Base-by-base conservation (phyloP, 2,113 vertebrate genomes). In the Dendropsophus ebraccatus region DNA sequence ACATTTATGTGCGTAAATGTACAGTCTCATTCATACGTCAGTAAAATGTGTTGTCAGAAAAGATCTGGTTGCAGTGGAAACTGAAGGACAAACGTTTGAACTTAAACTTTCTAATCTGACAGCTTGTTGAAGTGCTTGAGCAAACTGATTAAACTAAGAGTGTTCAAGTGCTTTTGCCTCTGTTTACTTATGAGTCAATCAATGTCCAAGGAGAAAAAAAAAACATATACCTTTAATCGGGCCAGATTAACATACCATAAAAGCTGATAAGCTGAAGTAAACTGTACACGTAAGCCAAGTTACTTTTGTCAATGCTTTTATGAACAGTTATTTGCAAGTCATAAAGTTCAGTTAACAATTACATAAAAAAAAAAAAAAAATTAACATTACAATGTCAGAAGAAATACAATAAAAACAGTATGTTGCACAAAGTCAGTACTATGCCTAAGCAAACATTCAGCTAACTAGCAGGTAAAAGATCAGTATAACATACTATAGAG, bases 21-120 rank as follows among this genome's bases (percentile, higher is more conserved):
- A 28, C 12, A 70, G 30, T 32, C 37, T 50, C 60, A 69, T 45
- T 85, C 14, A 37, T 76, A 77, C 47, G 28, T 85, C 60, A 85
- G 69, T 65, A 69, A 67, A 78, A 69, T 35, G 30, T 74, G 74
- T 84, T 56, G 52, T 37, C 58, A 50, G 37, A 37, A 65, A 72
- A 35, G 65, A 86, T 49, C 77, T 28, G 72, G 52, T 52, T 73
- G 50, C 77, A 81, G 52, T 60, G 35, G 35, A 89, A 88, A 87
- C 16, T 23, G 0, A 81, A 91, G 78, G 19, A 62, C 75, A 91
- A 81, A 83, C 21, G 78, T 89, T 78, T 87, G 85, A 88, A 85
- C 87, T 91, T 88, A 84, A 47, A 82, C 90, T 89, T 90, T 88
- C 77, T 65, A 89, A 88, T 45, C 62, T 72, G 88, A 83, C 54